phyloP scores from a whole-genome alignment of 2,797 vertebrate genomes.

The Babyrousa celebensis region DNA sequence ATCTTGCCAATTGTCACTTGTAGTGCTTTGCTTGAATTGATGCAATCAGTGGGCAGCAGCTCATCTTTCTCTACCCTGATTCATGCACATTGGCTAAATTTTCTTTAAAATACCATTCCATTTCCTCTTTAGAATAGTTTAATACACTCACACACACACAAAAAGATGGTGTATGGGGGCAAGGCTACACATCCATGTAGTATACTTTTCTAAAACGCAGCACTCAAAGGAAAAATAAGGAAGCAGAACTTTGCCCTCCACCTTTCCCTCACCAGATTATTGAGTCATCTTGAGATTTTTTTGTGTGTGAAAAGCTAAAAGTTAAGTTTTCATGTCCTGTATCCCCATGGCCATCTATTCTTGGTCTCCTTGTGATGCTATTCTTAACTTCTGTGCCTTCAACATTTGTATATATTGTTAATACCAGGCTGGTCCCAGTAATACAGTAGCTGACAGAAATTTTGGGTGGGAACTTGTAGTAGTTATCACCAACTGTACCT shows the following conservation, averaged over 20 bases:
- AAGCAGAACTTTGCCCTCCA: neutral
- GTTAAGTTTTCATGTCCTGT: neutral
- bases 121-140: conserved; percentile 62
- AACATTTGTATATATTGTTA: conserved; percentile 56
- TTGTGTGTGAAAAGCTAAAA: neutral
- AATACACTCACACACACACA: neutral
- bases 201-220: conserved; percentile 62
- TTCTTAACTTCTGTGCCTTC: conserved; percentile 14
- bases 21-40: conserved; percentile 47
- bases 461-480: conserved; percentile 48
- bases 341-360: neutral
- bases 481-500: neutral
- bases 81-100: conserved; percentile 50
- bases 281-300: conserved; percentile 6
- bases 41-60: neutral
- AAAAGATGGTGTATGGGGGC: neutral
- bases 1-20: neutral
- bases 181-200: neutral
- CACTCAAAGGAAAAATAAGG: conserved; percentile 49
- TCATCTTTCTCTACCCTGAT: conserved; percentile 50
- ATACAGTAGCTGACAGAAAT: conserved; percentile 19
- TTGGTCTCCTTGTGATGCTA: conserved; percentile 18
- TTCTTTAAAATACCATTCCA: conserved; percentile 41
- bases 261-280: conserved; percentile 17
- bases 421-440: conserved; percentile 20